phyloP scores from a whole-genome alignment of 2,113 vertebrate genomes.

The Eptesicus fuscus region DNA sequence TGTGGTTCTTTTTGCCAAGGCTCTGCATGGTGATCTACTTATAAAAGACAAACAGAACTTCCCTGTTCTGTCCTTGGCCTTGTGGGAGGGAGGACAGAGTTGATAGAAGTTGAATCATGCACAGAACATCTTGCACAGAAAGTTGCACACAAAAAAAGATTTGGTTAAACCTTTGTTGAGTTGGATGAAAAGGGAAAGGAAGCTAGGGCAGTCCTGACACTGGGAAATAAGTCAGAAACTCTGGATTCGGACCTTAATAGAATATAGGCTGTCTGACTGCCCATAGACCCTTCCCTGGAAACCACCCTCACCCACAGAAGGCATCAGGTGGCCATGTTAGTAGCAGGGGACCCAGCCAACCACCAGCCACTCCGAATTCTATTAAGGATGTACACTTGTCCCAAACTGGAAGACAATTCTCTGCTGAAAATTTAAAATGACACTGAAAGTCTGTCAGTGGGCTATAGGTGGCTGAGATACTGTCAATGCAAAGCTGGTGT shows the following conservation, averaged over 20 bases:
- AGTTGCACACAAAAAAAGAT: neutral
- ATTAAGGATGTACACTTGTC: neutral
- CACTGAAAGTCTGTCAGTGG: neutral
- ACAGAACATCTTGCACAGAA: neutral
- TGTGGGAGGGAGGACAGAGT: neutral
- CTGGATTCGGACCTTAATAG: neutral
- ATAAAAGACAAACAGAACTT: neutral
- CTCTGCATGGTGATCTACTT: slow-evolving; percentile 29
- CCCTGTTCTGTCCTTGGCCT: neutral
- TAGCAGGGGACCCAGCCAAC: neutral
- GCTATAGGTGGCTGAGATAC: neutral
- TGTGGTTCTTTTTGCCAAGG: slow-evolving; percentile 55
- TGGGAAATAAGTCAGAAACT: neutral
- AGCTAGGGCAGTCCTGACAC: neutral
- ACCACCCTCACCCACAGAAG: neutral
- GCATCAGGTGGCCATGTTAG: neutral
- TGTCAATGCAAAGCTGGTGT: neutral
- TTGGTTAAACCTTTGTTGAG: neutral
- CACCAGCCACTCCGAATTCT: neutral
- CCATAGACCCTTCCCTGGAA: neutral
- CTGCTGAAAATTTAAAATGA: neutral
- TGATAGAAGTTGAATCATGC: neutral
- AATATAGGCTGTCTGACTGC: neutral
- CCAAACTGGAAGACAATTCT: neutral
- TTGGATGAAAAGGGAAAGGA: neutral